Conservation (phyloP, 2,888 invertebrate genomes). For the Oasisia sp. region DNA sequence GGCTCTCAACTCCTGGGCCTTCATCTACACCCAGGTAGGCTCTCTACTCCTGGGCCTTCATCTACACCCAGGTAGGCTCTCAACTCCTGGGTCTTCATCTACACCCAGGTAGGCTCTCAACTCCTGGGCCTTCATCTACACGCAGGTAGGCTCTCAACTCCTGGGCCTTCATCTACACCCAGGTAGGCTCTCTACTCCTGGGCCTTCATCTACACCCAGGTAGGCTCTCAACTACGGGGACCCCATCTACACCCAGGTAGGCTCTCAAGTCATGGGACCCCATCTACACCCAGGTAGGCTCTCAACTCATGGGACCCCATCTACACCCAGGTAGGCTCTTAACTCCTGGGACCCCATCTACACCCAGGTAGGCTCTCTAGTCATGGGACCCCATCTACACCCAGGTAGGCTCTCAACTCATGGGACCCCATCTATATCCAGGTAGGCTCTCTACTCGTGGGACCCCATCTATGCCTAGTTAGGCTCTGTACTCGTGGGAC, state of each 20-base stretch:
- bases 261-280: slow-evolving; percentile 83
- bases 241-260: neutral
- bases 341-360: slow-evolving; percentile 83
- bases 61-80: too few relatives aligned
- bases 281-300: slow-evolving; percentile 78
- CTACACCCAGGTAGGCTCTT: slow-evolving; percentile 67
- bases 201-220: slow-evolving; percentile 82
- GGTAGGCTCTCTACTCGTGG: slow-evolving; percentile 67
- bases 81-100: too few relatives aligned
- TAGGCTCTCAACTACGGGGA: slow-evolving; percentile 55
- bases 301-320: neutral
- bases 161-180: neutral
- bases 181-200: slow-evolving; percentile 77
- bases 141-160: neutral
- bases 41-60: too few relatives aligned
- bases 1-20: too few relatives aligned
- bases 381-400: neutral
- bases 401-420: slow-evolving; percentile 73
- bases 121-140: too few relatives aligned
- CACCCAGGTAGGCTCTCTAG: slow-evolving; percentile 73
- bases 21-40: too few relatives aligned
- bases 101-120: too few relatives aligned
- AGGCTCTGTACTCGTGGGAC: slow-evolving; percentile 81
- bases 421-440: slow-evolving; percentile 83
- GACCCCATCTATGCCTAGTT: neutral